Percentiles rank a stretch among this genome's conserved stretches.
These are phyloP conservation scores for Tachyglossus aculeatus DNA, from an alignment of 2,797 vertebrate genomes.

Conservation along the genomic window DNA sequence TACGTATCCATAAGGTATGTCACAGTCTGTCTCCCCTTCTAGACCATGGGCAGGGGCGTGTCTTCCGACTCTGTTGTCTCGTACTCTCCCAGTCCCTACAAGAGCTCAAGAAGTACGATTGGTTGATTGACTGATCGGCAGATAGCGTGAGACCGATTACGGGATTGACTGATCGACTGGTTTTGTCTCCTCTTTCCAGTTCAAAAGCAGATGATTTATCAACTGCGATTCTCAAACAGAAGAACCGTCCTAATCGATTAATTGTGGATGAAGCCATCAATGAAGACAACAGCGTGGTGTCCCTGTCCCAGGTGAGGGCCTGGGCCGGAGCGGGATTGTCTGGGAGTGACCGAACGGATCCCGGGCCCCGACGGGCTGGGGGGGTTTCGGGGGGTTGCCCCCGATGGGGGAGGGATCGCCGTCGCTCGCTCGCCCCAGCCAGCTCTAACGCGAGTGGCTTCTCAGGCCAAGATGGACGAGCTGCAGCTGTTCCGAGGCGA, in stretches of 20 bases:
- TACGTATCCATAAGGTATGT: too few relatives aligned
- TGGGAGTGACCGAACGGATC: too few relatives aligned
- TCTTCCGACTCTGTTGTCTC: too few relatives aligned
- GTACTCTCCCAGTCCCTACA: too few relatives aligned
- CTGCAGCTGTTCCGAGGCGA: conserved; percentile 97
- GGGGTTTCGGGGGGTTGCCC: conserved; percentile 39
- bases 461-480: conserved; percentile 97
- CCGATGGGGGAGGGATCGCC: conserved; percentile 40
- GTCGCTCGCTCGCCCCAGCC: conserved; percentile 43
- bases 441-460: too few relatives aligned
- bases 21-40: too few relatives aligned
- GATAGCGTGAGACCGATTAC: too few relatives aligned
- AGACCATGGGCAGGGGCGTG: too few relatives aligned
- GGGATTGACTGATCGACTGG: too few relatives aligned
- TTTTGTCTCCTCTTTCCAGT: conserved; percentile 70
- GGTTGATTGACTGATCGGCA: too few relatives aligned
- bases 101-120: too few relatives aligned
- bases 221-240: conserved; percentile 98
- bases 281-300: conserved; percentile 98
- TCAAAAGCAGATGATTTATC: conserved; percentile 96
- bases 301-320: conserved; percentile 88
- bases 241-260: conserved; percentile 96
- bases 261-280: conserved; percentile 99
- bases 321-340: conserved; percentile 30
- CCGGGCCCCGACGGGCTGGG: too few relatives aligned